Evolutionary conservation across 1,140 invertebrate genomes (phyloP).

Genomic region (Megalopta genalis): DNA sequence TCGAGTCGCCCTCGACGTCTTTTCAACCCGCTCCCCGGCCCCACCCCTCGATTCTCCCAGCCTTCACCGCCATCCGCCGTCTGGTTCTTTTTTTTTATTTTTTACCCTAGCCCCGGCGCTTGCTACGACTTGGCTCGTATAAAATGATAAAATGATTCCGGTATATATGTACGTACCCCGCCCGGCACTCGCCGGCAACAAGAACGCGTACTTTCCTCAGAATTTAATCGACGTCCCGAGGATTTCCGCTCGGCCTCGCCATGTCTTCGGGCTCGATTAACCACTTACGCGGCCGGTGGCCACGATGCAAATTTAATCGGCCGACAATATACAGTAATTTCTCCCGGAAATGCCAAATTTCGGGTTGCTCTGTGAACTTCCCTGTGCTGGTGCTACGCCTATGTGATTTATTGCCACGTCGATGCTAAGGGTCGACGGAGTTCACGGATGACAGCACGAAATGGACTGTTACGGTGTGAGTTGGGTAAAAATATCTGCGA

Average conservation of each 20-base stretch:
- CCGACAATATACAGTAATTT: conserved; percentile 8
- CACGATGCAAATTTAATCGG: conserved; percentile 24
- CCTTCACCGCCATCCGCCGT: background rate
- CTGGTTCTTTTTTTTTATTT: no score
- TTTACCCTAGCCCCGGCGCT: background rate
- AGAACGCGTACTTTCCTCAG: conserved; percentile 26
- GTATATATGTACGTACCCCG: conserved; percentile 32
- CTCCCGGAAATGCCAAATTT: no score
- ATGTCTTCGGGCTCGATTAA: background rate
- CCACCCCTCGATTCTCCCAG: background rate
- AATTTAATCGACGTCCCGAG: conserved; percentile 50
- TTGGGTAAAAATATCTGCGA: no score
- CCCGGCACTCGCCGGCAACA: no score
- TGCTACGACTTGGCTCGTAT: conserved; percentile 35
- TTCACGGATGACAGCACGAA: no score
- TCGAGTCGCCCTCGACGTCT: conserved; percentile 31
- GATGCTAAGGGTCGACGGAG: no score
- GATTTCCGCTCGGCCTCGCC: background rate
- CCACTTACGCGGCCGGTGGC: background rate
- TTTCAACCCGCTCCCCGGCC: conserved; percentile 19
- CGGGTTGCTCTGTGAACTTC: no score
- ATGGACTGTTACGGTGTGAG: no score
- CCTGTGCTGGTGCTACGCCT: no score
- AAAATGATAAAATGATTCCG: conserved; percentile 63
- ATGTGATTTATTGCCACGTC: no score